Evolutionary conservation across 1,140 invertebrate genomes (phyloP).

Genomic region (Sarcophaga bullata): DNA sequence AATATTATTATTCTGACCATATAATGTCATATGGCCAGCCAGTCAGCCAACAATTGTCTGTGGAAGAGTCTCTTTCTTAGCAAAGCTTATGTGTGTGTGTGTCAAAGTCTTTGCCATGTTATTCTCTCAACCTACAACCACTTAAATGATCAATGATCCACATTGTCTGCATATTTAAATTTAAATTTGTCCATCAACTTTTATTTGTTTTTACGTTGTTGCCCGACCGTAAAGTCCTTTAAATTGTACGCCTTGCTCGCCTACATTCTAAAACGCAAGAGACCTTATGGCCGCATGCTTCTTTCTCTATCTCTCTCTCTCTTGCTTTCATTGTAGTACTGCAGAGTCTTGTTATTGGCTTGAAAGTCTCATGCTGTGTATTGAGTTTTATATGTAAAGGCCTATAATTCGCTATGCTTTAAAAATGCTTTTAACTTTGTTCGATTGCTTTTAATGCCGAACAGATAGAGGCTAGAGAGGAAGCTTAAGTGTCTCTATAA

Average conservation of each 20-base stretch:
- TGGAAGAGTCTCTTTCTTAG: neutral
- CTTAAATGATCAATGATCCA: slow-evolving; percentile 39
- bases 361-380: too few species aligned
- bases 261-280: slow-evolving; percentile 13
- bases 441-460: too few species aligned
- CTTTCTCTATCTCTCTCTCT: too few species aligned
- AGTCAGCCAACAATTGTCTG: neutral
- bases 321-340: too few species aligned
- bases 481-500: too few species aligned
- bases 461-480: too few species aligned
- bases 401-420: too few species aligned
- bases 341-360: too few species aligned
- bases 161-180: slow-evolving; percentile 40
- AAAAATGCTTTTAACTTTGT: too few species aligned
- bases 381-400: too few species aligned
- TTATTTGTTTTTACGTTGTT: slow-evolving; percentile 17
- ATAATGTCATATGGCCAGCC: too few species aligned
- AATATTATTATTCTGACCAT: neutral
- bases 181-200: slow-evolving; percentile 37
- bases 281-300: neutral
- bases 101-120: neutral
- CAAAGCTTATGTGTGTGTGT: neutral
- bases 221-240: neutral
- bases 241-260: slow-evolving; percentile 4
- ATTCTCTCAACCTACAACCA: slow-evolving; percentile 24